These are phyloP conservation scores for Halcyon senegalensis DNA, from an alignment of 2,113 vertebrate species.

Conservation along the genomic window DNA sequence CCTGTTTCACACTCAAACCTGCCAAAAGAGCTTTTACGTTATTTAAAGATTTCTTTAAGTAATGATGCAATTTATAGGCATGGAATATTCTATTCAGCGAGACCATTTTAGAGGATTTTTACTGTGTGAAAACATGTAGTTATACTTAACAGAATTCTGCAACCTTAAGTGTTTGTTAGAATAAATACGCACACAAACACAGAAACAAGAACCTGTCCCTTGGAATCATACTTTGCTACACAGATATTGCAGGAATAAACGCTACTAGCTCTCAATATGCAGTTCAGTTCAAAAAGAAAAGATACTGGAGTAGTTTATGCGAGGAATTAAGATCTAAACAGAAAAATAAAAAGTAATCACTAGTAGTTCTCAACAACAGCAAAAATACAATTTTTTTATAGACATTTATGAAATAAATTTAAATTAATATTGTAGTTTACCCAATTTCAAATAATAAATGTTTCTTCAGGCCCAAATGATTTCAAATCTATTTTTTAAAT, in stretches of 20 bases:
- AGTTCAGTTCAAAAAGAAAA: neutral
- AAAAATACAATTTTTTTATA: neutral
- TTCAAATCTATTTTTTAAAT: neutral
- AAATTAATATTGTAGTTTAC: neutral
- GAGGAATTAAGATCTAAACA: neutral
- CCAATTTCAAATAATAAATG: neutral
- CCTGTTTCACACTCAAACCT: neutral
- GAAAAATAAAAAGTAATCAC: neutral
- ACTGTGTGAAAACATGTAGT: neutral
- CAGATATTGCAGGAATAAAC: neutral
- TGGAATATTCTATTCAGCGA: neutral
- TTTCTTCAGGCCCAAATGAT: neutral
- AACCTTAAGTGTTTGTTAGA: neutral
- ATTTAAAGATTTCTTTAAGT: neutral
- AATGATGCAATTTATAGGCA: neutral
- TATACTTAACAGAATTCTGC: neutral
- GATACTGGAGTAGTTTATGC: neutral
- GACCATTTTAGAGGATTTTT: neutral
- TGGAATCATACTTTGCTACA: neutral
- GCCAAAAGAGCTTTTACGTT: neutral
- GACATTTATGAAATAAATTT: neutral
- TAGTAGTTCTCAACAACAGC: neutral
- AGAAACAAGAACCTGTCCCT: neutral
- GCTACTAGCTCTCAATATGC: neutral
- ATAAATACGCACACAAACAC: neutral